Evolutionary conservation across 2,888 invertebrate species (phyloP).

Genomic region (Morinoia aosen): DNA sequence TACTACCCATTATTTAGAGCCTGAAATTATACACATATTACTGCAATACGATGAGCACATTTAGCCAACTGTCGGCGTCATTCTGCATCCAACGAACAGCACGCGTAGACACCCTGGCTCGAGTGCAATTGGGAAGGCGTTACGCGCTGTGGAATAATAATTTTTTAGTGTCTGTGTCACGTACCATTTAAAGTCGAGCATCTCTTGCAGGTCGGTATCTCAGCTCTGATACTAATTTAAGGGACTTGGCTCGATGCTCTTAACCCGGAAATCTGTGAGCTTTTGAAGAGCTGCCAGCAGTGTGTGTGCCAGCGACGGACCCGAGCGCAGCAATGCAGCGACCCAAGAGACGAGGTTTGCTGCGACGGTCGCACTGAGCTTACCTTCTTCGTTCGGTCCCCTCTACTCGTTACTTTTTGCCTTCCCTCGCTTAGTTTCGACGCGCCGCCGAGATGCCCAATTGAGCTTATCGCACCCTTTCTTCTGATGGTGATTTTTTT

Average conservation of each 20-base stretch:
- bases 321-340: neutral
- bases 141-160: neutral
- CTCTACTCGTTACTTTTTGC: neutral
- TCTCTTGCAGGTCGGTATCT: slow-evolving; percentile 32
- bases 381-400: neutral
- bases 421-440: too few relatives aligned
- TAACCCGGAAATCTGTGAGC: slow-evolving; percentile 37
- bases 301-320: neutral
- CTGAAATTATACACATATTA: neutral
- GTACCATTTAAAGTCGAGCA: slow-evolving; percentile 7
- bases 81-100: neutral
- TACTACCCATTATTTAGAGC: neutral
- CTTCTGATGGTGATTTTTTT: neutral
- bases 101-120: neutral
- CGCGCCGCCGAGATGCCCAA: too few relatives aligned
- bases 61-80: neutral
- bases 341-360: neutral
- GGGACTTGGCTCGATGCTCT: slow-evolving; percentile 31
- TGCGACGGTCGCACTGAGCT: neutral
- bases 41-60: neutral
- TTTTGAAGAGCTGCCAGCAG: slow-evolving; percentile 10
- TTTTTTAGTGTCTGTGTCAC: neutral
- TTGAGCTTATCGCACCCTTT: too few relatives aligned
- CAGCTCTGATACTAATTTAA: slow-evolving; percentile 45
- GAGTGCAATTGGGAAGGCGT: neutral